Evolutionary conservation across 2,113 vertebrate genomes (phyloP).

Genomic region (Oreotragus oreotragus): DNA sequence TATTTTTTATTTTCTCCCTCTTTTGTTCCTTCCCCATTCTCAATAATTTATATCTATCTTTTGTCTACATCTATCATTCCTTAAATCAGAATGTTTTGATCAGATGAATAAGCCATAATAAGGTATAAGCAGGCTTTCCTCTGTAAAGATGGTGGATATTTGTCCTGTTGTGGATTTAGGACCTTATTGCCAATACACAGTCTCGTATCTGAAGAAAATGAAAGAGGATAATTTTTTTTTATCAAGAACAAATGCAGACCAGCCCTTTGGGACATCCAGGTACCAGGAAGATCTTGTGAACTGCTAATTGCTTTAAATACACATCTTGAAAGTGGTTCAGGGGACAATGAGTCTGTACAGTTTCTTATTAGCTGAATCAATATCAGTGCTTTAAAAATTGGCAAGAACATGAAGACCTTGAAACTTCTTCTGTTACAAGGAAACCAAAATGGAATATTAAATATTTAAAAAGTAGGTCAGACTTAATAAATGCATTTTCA

Average conservation of each 20-base stretch:
- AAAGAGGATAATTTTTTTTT: neutral
- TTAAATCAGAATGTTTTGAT: neutral
- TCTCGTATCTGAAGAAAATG: neutral
- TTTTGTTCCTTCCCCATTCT: neutral
- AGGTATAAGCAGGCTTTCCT: neutral
- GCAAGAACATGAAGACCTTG: conserved; percentile 51
- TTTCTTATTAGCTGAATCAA: conserved; percentile 32
- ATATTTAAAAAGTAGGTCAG: conserved; percentile 82
- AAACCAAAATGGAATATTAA: conserved; percentile 70
- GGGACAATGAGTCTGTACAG: neutral
- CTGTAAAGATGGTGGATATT: neutral
- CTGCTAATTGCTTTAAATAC: conserved; percentile 30
- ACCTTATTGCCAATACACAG: neutral
- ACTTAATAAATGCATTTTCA: conserved; percentile 77
- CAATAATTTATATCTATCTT: neutral
- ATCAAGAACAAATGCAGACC: neutral
- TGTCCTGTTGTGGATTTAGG: rapidly evolving
- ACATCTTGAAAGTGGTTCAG: neutral
- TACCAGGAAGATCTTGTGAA: neutral
- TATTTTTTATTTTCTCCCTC: neutral
- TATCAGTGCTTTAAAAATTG: conserved; percentile 3
- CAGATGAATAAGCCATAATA: neutral
- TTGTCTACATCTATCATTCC: neutral
- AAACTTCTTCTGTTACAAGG: conserved; percentile 36
- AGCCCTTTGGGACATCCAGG: neutral